phyloP scores from a whole-genome alignment of 1,140 invertebrate species.

The Magallana gigas region DNA sequence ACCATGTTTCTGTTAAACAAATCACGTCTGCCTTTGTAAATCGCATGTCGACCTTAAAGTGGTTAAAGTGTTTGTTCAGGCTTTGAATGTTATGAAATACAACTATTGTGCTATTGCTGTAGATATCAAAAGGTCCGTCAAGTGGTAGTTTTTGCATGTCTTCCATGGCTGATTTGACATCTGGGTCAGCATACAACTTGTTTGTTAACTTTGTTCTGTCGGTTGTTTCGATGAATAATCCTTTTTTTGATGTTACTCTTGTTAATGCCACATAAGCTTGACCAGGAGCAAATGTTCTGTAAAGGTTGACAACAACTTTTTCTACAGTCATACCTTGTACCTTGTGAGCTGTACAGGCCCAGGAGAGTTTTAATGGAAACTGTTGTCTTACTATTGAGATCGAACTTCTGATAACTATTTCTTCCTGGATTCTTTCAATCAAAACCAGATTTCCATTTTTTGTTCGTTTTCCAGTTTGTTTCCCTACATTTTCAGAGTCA shows the following conservation, averaged over 20 bases:
- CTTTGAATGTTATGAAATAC: conserved; percentile 30
- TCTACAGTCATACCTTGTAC: background rate
- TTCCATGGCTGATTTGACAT: conserved; percentile 37
- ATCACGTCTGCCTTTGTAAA: conserved; percentile 29
- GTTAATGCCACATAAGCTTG: no score
- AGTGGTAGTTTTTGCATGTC: background rate
- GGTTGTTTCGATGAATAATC: no score
- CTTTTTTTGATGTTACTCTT: no score
- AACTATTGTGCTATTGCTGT: background rate
- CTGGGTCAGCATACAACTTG: conserved; percentile 43
- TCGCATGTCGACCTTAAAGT: background rate
- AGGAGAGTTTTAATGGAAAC: background rate
- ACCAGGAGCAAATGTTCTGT: no score
- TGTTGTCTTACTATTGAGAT: background rate
- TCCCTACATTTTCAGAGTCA: no score
- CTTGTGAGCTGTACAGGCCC: conserved; percentile 52
- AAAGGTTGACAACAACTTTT: no score
- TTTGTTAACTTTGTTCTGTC: background rate
- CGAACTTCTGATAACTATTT: background rate
- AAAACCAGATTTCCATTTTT: background rate
- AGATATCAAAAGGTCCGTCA: background rate
- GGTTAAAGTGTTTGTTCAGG: no score
- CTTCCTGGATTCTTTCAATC: background rate
- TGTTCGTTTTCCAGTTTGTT: background rate
- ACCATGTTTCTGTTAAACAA: conserved; percentile 48